Percentiles rank a stretch among this genome's conserved stretches.
These are phyloP conservation scores for Drosophila orosa DNA, from an alignment of 1,140 invertebrate species.

Conservation along the genomic window DNA sequence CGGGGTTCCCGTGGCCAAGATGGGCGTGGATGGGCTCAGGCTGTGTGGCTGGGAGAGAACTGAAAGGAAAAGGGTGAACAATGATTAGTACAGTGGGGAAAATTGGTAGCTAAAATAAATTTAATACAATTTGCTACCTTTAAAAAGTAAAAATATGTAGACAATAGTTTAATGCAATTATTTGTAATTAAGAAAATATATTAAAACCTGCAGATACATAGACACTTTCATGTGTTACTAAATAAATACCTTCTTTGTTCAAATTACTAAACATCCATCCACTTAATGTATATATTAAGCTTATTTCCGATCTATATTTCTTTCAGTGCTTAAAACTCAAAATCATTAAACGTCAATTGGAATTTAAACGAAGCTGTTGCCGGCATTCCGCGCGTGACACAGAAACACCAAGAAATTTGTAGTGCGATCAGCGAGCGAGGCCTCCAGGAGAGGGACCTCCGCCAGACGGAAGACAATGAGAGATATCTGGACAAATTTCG, in stretches of 20 bases:
- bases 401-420: constrained; percentile 82
- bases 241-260: background rate
- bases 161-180: background rate
- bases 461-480: constrained; percentile 3
- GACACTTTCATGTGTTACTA: background rate
- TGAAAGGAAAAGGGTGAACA: constrained; percentile 32
- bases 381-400: constrained; percentile 80
- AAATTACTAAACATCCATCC: background rate
- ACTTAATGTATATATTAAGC: background rate
- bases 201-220: too few species aligned
- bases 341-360: constrained; percentile 81
- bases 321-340: constrained; percentile 5
- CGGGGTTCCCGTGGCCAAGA: constrained; percentile 84
- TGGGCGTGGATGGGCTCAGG: constrained; percentile 66
- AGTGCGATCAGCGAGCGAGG: constrained; percentile 21
- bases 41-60: constrained; percentile 61
- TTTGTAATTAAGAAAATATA: background rate
- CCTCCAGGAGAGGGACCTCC: background rate
- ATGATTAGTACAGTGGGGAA: constrained; percentile 8
- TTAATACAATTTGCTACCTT: background rate
- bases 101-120: background rate
- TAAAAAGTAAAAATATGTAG: background rate
- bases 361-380: constrained; percentile 82
- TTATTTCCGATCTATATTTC: background rate
- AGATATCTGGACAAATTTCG: constrained; percentile 75